Conservation (phyloP, 2,113 vertebrate genomes). For the Seriola rivoliana region DNA sequence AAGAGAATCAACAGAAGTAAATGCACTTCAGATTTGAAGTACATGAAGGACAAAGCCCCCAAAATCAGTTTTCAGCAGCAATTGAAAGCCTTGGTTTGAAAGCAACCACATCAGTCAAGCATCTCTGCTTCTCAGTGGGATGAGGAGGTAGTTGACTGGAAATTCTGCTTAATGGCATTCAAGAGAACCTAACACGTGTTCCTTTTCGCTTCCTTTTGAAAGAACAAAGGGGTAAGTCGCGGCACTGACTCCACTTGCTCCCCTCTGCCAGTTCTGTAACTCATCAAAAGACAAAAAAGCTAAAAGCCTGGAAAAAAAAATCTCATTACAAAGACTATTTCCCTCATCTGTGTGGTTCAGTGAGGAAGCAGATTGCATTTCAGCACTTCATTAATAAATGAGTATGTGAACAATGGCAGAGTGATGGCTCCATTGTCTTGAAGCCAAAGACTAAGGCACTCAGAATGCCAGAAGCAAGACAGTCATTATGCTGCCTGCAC, state of each 20-base stretch:
- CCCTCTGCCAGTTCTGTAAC: conserved; percentile 41
- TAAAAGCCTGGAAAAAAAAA: conserved; percentile 63
- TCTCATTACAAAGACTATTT: conserved; percentile 80
- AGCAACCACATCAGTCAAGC: conserved; percentile 1
- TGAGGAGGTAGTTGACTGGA: conserved; percentile 29
- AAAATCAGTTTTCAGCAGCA: too few species aligned
- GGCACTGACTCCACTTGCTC: conserved; percentile 11
- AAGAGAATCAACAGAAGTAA: too few species aligned
- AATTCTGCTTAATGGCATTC: conserved; percentile 34
- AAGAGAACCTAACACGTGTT: conserved; percentile 26
- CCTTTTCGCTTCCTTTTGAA: conserved; percentile 19
- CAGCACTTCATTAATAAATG: conserved; percentile 82
- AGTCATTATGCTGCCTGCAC: conserved; percentile 42
- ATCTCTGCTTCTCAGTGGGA: conserved; percentile 10
- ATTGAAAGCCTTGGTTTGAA: neutral
- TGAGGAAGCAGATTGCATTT: conserved; percentile 81
- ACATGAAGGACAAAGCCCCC: too few species aligned
- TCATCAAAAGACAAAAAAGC: conserved; percentile 70
- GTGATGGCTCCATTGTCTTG: conserved; percentile 74
- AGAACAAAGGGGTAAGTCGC: conserved; percentile 41
- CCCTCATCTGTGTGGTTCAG: conserved; percentile 77
- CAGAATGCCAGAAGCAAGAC: conserved; percentile 47
- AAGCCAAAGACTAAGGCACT: conserved; percentile 60
- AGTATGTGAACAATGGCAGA: conserved; percentile 75
- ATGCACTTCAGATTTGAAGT: too few species aligned